A percentile compares a stretch with the other conserved stretches of the same genome.
These are phyloP conservation scores for Hydropotes inermis DNA, from an alignment of 2,113 vertebrate species.

Conservation along the genomic window DNA sequence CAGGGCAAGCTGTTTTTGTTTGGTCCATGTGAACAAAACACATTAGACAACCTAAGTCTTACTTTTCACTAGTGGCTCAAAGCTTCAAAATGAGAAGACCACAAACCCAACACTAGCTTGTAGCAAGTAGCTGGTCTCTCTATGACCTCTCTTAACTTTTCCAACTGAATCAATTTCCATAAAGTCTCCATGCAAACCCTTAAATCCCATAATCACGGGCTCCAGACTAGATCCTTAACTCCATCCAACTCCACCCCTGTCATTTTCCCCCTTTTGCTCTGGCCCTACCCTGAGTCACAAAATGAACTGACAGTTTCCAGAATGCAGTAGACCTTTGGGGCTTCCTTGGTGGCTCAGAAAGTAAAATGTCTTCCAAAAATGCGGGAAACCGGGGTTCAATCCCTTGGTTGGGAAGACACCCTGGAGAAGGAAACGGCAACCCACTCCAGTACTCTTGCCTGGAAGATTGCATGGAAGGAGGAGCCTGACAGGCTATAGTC, in stretches of 20 bases:
- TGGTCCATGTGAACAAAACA: slow-evolving; percentile 70
- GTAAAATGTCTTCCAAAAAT: not conserved
- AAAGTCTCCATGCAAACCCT: not conserved
- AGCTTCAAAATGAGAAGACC: not conserved
- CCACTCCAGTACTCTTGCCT: not conserved
- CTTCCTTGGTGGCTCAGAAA: not conserved
- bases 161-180: not conserved
- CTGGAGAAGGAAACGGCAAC: not conserved
- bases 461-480: not conserved
- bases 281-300: not conserved
- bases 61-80: not conserved
- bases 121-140: not conserved
- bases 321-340: not conserved
- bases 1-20: slow-evolving; percentile 62
- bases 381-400: rapidly evolving
- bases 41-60: not conserved
- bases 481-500: not conserved
- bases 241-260: not conserved
- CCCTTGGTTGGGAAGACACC: not conserved
- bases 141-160: not conserved
- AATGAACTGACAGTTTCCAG: not conserved
- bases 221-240: not conserved
- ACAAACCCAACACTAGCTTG: not conserved
- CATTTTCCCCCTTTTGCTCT: not conserved
- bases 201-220: not conserved